Percentiles rank a stretch among this genome's conserved stretches.
phyloP scores from a whole-genome alignment of 30 jellyfish, hydroid and myxozoan species.

The Rhopilema esculentum region DNA sequence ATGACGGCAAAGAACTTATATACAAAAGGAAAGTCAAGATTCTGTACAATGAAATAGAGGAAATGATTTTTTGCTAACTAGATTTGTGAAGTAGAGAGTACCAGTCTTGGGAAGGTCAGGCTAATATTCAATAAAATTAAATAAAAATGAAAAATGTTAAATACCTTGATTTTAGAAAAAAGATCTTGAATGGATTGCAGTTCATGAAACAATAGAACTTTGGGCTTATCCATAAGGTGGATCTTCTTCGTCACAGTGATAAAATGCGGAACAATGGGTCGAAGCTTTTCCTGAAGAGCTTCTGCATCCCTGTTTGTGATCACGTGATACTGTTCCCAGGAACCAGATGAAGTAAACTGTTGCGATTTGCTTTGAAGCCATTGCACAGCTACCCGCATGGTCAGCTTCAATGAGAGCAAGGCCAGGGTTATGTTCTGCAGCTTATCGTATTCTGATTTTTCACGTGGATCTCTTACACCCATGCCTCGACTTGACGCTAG shows the following conservation, averaged over 20 bases:
- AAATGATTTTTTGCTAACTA: not conserved
- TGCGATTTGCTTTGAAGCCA: constrained; percentile 74
- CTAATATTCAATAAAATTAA: not conserved
- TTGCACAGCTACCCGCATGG: constrained; percentile 35
- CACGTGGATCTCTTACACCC: not conserved
- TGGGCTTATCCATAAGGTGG: constrained; percentile 39
- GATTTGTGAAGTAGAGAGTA: not conserved
- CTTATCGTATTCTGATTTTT: constrained; percentile 2
- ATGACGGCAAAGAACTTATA: too few species aligned
- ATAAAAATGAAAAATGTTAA: too few species aligned
- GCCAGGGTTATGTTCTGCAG: constrained; percentile 14
- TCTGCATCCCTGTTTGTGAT: constrained; percentile 45
- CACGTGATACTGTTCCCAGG: constrained; percentile 73
- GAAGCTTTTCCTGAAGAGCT: constrained; percentile 47
- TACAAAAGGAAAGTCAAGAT: too few species aligned
- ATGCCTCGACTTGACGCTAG: constrained; percentile 21
- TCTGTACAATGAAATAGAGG: too few species aligned
- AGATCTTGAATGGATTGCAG: constrained; percentile 11
- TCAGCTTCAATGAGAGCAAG: constrained; percentile 5
- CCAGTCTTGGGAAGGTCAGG: too few species aligned
- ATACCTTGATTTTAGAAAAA: constrained; percentile 54
- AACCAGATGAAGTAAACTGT: constrained; percentile 72
- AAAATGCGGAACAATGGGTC: constrained; percentile 37
- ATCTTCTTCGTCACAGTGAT: constrained; percentile 6
- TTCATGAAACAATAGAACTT: not conserved